phyloP scores from a whole-genome alignment of 2,113 vertebrate genomes.

The Myxocyprinus asiaticus region DNA sequence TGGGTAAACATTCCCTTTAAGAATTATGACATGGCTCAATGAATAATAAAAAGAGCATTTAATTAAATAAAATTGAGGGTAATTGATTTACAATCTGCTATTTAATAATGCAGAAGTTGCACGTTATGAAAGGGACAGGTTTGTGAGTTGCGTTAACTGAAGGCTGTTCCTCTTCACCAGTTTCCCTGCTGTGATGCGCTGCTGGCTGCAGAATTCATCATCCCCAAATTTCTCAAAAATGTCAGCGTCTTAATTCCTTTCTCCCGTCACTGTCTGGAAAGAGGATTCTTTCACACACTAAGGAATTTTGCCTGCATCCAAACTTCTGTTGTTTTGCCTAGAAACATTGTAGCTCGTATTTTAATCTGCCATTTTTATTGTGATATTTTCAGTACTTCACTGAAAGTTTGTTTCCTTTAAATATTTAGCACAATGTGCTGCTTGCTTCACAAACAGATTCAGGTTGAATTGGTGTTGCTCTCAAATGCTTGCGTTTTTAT shows the following conservation, averaged over 20 bases:
- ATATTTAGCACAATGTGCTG: slow-evolving; percentile 70
- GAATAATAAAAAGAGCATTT: no score
- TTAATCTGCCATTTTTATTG: slow-evolving; percentile 86
- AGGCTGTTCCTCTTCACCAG: slow-evolving; percentile 21
- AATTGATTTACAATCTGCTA: not conserved
- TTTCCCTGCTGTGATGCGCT: slow-evolving; percentile 42
- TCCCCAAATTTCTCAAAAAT: slow-evolving; percentile 15
- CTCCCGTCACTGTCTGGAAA: slow-evolving; percentile 38
- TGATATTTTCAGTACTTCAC: slow-evolving; percentile 90
- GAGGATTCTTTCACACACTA: slow-evolving; percentile 42
- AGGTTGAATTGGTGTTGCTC: slow-evolving; percentile 80
- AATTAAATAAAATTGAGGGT: no score
- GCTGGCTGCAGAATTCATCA: slow-evolving; percentile 8
- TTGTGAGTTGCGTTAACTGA: not conserved
- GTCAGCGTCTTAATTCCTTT: slow-evolving; percentile 29
- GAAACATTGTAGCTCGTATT: slow-evolving; percentile 81
- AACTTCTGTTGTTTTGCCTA: slow-evolving; percentile 75
- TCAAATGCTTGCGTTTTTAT: slow-evolving; percentile 82
- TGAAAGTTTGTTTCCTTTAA: slow-evolving; percentile 77
- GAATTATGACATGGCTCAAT: no score
- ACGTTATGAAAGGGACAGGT: not conserved
- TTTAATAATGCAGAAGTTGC: not conserved
- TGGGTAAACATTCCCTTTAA: no score
- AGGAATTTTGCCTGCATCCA: slow-evolving; percentile 46
- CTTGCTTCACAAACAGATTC: slow-evolving; percentile 72